Evolutionary conservation across 2,888 invertebrate species (phyloP).

Genomic region (Xanthia icteritia): DNA sequence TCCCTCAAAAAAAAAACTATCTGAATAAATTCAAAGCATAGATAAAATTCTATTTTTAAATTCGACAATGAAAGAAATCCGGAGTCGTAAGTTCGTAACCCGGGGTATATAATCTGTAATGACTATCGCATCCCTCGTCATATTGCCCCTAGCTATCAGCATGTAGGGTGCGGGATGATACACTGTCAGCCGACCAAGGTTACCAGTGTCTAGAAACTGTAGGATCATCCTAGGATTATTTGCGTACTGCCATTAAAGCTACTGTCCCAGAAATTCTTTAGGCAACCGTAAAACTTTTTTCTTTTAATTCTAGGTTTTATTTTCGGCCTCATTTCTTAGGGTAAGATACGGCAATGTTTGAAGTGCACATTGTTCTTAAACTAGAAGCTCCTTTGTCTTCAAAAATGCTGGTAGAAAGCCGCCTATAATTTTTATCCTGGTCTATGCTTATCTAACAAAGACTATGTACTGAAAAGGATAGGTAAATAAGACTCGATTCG

Average conservation of each 20-base stretch:
- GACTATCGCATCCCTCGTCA: constrained; percentile 68
- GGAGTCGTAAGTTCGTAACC: constrained; percentile 65
- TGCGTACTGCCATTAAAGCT: constrained; percentile 43
- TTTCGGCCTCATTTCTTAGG: constrained; percentile 28
- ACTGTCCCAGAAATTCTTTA: constrained; percentile 50
- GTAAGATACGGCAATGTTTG: constrained; percentile 28
- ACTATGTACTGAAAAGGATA: constrained; percentile 1
- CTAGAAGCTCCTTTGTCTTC: constrained; percentile 25
- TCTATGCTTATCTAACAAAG: background rate
- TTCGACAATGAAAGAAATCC: constrained; percentile 50
- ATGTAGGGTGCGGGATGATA: constrained; percentile 62
- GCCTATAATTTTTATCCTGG: constrained; percentile 6
- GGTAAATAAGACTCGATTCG: constrained; percentile 4
- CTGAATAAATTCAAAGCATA: constrained; percentile 3
- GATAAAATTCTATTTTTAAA: constrained; percentile 42
- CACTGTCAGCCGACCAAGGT: constrained; percentile 59
- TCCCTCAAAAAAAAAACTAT: background rate
- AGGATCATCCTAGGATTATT: constrained; percentile 46
- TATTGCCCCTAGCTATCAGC: constrained; percentile 62
- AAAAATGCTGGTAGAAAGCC: constrained; percentile 14
- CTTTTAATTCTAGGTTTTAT: constrained; percentile 47
- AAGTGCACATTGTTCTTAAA: constrained; percentile 36
- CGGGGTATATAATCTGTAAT: constrained; percentile 71
- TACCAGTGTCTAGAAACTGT: constrained; percentile 40
- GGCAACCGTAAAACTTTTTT: constrained; percentile 30